phyloP scores from a whole-genome alignment of 2,888 invertebrate genomes.

The Ophraella communa region DNA sequence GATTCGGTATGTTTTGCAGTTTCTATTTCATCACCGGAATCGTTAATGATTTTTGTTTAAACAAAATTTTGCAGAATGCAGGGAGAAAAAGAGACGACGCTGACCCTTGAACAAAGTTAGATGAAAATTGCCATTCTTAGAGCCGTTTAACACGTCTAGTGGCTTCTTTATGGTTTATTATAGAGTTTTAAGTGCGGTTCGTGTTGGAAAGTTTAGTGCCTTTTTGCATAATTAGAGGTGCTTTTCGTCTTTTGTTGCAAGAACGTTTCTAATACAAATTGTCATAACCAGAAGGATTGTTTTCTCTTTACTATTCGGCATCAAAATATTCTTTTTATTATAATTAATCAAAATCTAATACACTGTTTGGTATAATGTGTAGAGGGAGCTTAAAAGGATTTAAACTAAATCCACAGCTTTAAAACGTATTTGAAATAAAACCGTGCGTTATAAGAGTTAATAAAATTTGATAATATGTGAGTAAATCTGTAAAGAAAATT shows the following conservation, averaged over 20 bases:
- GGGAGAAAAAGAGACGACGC: constrained; percentile 13
- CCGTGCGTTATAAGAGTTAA: too few relatives aligned
- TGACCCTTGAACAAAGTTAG: constrained; percentile 29
- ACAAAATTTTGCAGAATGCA: neutral
- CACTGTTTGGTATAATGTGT: too few relatives aligned
- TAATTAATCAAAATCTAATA: too few relatives aligned
- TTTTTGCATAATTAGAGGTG: constrained; percentile 36
- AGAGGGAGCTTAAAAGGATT: too few relatives aligned
- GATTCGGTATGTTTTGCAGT: too few relatives aligned
- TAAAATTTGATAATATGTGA: too few relatives aligned
- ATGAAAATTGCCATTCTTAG: constrained; percentile 33
- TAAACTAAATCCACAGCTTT: too few relatives aligned
- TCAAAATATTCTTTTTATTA: too few relatives aligned
- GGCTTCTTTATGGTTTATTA: constrained; percentile 40
- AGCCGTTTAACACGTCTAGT: constrained; percentile 41
- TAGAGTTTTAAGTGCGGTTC: constrained; percentile 20
- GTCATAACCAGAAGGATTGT: neutral
- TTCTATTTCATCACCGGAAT: too few relatives aligned
- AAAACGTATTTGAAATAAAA: too few relatives aligned
- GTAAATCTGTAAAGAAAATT: too few relatives aligned
- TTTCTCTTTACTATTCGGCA: neutral
- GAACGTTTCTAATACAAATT: constrained; percentile 9
- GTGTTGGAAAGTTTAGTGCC: constrained; percentile 16
- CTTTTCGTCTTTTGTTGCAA: constrained; percentile 22
- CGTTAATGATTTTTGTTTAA: too few relatives aligned